Evolutionary conservation across 2,888 invertebrate genomes (phyloP), one percentile per base, ranked within the genome.

Genomic region (Phortica magna): DNA sequence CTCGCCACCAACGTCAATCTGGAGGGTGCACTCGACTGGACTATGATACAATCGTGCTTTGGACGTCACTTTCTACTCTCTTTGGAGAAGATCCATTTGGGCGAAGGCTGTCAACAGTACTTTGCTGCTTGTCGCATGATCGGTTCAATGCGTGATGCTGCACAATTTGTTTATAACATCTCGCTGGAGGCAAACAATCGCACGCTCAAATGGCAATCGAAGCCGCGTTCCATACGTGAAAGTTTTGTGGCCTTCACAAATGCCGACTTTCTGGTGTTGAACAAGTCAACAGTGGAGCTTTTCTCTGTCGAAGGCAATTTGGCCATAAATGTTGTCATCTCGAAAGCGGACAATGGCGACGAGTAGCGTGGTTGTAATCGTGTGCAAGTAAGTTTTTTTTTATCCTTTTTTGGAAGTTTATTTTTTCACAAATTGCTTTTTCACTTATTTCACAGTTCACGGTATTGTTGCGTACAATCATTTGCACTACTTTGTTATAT

Each of bases 1-100:
- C 93, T 99, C 84, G 99, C 99, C 0, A 99, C 99, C 31, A 99
- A 99, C 92, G 99, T 99, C 78, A 99, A 99, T 93, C 94, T 99
- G 81, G 99, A 99, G 2, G 99, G 99, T 73, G 99, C 99, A n/a
- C 98, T 99, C 6, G 99, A 99, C 92, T 99, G 99, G 99, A 98
- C 98, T 4, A 99, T 99, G 99, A 99, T 99, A 98, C 99, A 99
- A 93, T 98, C 98, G 12, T 99, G 99, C 92, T 99, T 99, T 92
- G 98, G 98, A 72, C 98, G 98, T 89, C 98, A 99, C 92, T 99
- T 99, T 91, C 98, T 99, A 98, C 94, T 99, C 82, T 99, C 99
- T 48, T 94, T 99, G 74, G 99, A 99, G 91, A 99, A 99, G 91
- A 98, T 98, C 92, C 98, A 98, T 88, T 98, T 99, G 90, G 97